These are phyloP conservation scores for Saturnia japonica DNA, from an alignment of 2,888 invertebrate species.

Conservation along the genomic window DNA sequence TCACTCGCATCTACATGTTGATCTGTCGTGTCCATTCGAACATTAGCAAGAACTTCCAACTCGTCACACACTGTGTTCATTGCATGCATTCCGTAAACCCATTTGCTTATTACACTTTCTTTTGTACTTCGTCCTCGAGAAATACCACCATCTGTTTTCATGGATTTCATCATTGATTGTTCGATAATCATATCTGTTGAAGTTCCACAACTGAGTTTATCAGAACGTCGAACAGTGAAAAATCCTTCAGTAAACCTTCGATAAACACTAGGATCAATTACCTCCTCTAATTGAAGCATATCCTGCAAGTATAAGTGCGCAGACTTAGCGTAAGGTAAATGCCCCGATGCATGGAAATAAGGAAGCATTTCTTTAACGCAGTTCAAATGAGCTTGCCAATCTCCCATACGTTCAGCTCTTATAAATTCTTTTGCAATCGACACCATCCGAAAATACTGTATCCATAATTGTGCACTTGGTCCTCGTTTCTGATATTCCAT, in stretches of 20 bases:
- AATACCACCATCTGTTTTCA: conserved; percentile 56
- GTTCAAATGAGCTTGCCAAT: conserved; percentile 54
- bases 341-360: conserved; percentile 40
- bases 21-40: no score
- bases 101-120: conserved; percentile 51
- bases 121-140: conserved; percentile 55
- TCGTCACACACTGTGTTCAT: no score
- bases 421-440: conserved; percentile 51
- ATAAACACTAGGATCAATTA: conserved; percentile 40
- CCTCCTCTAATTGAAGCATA: conserved; percentile 37
- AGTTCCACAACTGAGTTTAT: conserved; percentile 28
- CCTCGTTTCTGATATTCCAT: conserved; percentile 22
- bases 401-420: conserved; percentile 53
- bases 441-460: conserved; percentile 50
- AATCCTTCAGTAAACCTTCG: conserved; percentile 42
- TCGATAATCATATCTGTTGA: conserved; percentile 54
- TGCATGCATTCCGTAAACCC: no score
- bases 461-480: conserved; percentile 15
- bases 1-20: no score
- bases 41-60: no score
- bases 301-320: conserved; percentile 46
- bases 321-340: conserved; percentile 36
- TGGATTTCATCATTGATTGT: conserved; percentile 45
- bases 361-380: conserved; percentile 51
- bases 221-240: conserved; percentile 7